Percentiles rank a stretch among this genome's conserved stretches.
Conservation (phyloP, 1,140 invertebrate species). For the Cyphomyrmex costatus region DNA sequence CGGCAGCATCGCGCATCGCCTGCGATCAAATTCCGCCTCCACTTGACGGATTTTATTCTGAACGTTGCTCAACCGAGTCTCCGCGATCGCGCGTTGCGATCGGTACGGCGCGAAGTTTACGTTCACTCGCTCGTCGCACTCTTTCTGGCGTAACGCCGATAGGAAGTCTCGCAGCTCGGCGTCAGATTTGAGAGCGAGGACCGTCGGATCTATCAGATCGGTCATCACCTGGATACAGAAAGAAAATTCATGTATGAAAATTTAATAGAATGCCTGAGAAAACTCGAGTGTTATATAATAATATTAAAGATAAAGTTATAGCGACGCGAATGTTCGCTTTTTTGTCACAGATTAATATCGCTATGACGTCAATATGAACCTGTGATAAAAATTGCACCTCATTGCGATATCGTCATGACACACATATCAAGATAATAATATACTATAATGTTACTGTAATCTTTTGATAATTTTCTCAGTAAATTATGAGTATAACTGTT, state of each 20-base stretch:
- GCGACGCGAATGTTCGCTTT: too few relatives aligned
- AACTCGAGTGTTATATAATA: too few relatives aligned
- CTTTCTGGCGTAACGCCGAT: conserved; percentile 77
- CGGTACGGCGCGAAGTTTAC: conserved; percentile 79
- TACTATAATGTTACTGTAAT: too few relatives aligned
- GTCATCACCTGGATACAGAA: conserved; percentile 44
- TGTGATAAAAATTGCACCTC: too few relatives aligned
- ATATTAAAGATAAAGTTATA: too few relatives aligned
- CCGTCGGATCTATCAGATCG: conserved; percentile 74
- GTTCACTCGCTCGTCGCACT: conserved; percentile 81
- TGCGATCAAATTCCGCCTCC: conserved; percentile 80
- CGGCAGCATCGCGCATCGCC: conserved; percentile 67
- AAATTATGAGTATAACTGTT: too few relatives aligned
- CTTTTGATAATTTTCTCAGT: too few relatives aligned
- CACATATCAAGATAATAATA: too few relatives aligned
- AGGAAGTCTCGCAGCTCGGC: conserved; percentile 81
- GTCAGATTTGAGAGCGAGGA: conserved; percentile 80
- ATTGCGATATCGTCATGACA: too few relatives aligned
- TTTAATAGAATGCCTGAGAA: neutral
- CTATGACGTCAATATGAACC: too few relatives aligned
- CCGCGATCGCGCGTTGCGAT: conserved; percentile 79
- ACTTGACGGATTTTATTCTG: conserved; percentile 81
- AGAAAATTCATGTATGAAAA: neutral
- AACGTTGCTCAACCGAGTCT: conserved; percentile 78
- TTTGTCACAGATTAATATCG: too few relatives aligned